Percentiles rank a stretch among this genome's conserved stretches.
Conservation (phyloP, 2,888 invertebrate genomes). For the Ophioninae sp. region DNA sequence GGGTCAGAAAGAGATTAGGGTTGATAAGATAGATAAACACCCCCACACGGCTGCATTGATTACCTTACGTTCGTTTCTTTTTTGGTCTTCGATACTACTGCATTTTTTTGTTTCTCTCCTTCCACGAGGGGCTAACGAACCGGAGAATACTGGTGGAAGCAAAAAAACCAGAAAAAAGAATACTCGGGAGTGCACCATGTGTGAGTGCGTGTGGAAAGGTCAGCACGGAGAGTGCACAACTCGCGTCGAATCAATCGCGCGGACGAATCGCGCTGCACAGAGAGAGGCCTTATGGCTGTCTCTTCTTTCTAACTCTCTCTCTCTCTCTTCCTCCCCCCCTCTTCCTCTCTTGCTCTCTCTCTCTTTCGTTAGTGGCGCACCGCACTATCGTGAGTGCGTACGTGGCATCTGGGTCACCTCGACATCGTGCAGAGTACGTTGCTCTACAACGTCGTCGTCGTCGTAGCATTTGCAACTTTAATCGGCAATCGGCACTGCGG, state of each 20-base stretch:
- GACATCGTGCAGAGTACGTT: slow-evolving; percentile 64
- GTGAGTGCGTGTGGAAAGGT: slow-evolving; percentile 49
- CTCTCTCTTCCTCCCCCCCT: slow-evolving; percentile 9
- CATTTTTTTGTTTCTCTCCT: not conserved
- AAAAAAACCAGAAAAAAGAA: too few species aligned
- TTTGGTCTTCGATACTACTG: not conserved
- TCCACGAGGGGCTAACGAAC: slow-evolving; percentile 27
- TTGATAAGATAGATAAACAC: not conserved
- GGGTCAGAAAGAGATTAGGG: slow-evolving; percentile 6
- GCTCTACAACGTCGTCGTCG: slow-evolving; percentile 24
- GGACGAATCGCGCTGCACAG: slow-evolving; percentile 45
- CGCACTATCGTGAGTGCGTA: slow-evolving; percentile 62
- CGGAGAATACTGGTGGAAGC: slow-evolving; percentile 27
- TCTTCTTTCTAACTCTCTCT: slow-evolving; percentile 28
- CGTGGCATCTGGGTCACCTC: slow-evolving; percentile 71
- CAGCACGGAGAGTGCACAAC: slow-evolving; percentile 40
- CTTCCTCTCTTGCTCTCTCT: slow-evolving; percentile 5
- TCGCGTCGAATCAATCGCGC: slow-evolving; percentile 51
- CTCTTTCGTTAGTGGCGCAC: slow-evolving; percentile 7
- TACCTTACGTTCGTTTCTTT: too few species aligned
- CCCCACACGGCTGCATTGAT: too few species aligned
- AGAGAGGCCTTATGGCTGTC: slow-evolving; percentile 34
- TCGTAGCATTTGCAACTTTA: slow-evolving; percentile 11
- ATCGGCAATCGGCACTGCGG: slow-evolving; percentile 10
- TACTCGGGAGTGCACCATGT: slow-evolving; percentile 10